Evolutionary conservation across 2,797 vertebrate species (phyloP).

Genomic region (Molossus alvarezi): DNA sequence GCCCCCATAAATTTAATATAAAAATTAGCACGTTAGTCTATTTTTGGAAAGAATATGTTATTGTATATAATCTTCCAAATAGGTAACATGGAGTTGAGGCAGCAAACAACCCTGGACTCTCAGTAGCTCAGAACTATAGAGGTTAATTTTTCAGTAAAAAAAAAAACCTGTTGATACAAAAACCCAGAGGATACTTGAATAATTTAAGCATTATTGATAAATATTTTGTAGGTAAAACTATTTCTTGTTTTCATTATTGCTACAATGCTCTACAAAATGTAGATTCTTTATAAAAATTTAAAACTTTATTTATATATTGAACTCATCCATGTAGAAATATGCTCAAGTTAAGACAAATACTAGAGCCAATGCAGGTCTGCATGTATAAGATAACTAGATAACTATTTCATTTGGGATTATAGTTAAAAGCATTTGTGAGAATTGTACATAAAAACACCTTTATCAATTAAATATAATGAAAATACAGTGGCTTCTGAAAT

Average conservation of each 20-base stretch:
- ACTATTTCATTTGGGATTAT: background rate
- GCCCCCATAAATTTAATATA: background rate
- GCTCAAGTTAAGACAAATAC: background rate
- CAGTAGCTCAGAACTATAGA: background rate
- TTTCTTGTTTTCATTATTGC: background rate
- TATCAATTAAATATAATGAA: background rate
- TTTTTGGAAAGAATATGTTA: background rate
- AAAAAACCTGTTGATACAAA: background rate
- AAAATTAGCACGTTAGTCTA: background rate
- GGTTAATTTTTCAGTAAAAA: background rate
- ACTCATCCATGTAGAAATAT: background rate
- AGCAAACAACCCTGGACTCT: background rate
- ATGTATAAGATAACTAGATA: background rate
- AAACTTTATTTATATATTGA: background rate
- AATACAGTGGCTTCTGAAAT: background rate
- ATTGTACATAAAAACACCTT: background rate
- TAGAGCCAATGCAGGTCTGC: background rate
- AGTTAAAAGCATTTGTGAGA: background rate
- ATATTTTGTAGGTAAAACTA: background rate
- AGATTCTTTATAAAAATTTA: background rate
- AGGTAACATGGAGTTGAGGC: background rate
- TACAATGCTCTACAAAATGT: background rate
- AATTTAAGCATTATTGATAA: slow-evolving; percentile 6
- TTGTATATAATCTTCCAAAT: background rate
- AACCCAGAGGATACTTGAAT: background rate